These are phyloP conservation scores for Fregata magnificens DNA, from an alignment of 2,113 vertebrate genomes.

Conservation along the genomic window DNA sequence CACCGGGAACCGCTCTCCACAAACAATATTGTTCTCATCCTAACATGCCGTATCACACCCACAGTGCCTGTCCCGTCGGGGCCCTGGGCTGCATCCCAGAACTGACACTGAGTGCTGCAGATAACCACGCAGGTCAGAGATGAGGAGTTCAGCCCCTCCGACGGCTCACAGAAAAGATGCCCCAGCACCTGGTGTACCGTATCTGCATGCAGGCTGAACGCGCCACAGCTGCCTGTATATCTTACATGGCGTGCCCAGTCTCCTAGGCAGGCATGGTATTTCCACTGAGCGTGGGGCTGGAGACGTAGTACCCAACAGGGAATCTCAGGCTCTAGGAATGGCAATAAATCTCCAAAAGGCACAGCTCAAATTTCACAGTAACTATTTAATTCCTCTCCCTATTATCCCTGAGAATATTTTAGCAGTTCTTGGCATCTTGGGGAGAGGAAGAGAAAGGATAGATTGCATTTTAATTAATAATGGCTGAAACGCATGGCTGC, in stretches of 20 bases:
- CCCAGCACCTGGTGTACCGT: background rate
- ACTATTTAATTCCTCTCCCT: background rate
- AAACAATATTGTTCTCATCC: background rate
- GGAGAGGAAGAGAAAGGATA: background rate
- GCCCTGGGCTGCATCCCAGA: background rate
- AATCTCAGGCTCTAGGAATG: background rate
- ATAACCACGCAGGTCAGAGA: background rate
- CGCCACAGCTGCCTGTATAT: background rate
- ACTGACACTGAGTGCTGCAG: background rate
- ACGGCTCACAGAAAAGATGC: background rate
- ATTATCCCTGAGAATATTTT: constrained; percentile 14
- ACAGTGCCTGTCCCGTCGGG: background rate
- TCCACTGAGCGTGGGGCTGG: background rate
- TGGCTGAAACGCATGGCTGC: background rate
- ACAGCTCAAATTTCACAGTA: background rate
- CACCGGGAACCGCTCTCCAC: background rate
- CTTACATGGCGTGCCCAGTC: background rate
- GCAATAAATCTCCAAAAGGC: background rate
- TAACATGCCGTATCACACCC: background rate
- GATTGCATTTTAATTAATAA: constrained; percentile 42
- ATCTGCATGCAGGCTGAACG: background rate
- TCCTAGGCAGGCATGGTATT: background rate
- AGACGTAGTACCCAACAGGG: background rate
- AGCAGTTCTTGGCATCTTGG: background rate
- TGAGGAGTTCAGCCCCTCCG: background rate